Conservation (phyloP, 2,113 vertebrate genomes). For the Xenopus borealis region DNA sequence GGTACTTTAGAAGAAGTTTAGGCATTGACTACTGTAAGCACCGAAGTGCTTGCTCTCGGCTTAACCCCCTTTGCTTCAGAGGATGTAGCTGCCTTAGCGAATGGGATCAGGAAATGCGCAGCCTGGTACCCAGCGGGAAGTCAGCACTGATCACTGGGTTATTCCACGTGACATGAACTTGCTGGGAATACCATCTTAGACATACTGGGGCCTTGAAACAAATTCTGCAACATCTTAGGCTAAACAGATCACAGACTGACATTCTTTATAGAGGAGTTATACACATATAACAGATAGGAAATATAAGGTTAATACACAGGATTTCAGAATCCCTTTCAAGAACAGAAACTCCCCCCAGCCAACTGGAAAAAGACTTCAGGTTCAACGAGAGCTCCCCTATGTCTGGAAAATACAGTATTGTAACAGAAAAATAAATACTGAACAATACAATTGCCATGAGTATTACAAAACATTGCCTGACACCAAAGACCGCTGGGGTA, state of each 20-base stretch:
- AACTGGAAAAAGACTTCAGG: slow-evolving; percentile 30
- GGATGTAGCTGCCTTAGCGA: no score
- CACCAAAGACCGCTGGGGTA: not conserved
- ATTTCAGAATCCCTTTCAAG: slow-evolving; percentile 19
- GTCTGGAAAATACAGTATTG: slow-evolving; percentile 1
- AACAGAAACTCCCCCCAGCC: slow-evolving; percentile 12
- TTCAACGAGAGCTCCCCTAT: slow-evolving; percentile 7
- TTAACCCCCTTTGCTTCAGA: no score
- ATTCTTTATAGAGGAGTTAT: slow-evolving; percentile 48
- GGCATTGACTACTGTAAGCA: no score
- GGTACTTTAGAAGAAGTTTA: no score
- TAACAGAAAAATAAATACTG: not conserved
- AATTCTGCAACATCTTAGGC: slow-evolving; percentile 16
- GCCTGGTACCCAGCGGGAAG: no score
- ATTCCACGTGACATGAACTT: no score
- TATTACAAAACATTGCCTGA: not conserved
- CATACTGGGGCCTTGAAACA: not conserved
- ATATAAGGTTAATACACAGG: slow-evolving; percentile 29
- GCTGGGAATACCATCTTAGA: no score
- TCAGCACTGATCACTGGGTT: no score
- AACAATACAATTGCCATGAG: not conserved
- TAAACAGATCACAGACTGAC: slow-evolving; percentile 37
- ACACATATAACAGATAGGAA: slow-evolving; percentile 22
- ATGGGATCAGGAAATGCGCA: no score
- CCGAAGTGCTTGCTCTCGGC: no score